Percentiles rank a stretch among this genome's conserved stretches.
phyloP scores from a whole-genome alignment of 2,797 vertebrate species.

The Falco novaeseelandiae region DNA sequence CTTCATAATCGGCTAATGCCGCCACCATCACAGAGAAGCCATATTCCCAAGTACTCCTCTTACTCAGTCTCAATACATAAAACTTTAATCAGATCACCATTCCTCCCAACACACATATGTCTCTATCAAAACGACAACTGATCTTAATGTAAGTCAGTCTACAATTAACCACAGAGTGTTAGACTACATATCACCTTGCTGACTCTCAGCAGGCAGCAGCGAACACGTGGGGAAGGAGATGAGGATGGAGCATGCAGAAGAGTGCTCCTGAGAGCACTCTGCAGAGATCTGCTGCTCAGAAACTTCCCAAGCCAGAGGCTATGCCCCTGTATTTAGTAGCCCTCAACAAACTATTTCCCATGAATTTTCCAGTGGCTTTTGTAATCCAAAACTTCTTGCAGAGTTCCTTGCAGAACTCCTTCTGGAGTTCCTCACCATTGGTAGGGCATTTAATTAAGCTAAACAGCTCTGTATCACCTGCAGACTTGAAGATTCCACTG shows the following conservation, averaged over 20 bases:
- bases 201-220: neutral
- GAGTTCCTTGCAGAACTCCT: neutral
- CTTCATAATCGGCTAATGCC: neutral
- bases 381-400: neutral
- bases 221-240: rapidly evolving
- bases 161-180: neutral
- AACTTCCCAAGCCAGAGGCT: neutral
- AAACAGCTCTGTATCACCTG: neutral
- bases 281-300: neutral
- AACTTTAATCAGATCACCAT: neutral
- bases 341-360: neutral
- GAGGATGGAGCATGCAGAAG: neutral
- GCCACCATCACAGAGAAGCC: neutral
- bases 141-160: neutral
- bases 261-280: neutral
- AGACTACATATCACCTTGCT: neutral
- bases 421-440: neutral
- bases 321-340: neutral
- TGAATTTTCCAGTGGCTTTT: neutral
- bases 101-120: neutral
- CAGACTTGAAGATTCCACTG: neutral
- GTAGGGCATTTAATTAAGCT: neutral
- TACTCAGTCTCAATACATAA: neutral
- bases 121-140: neutral
- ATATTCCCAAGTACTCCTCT: neutral